Evolutionary conservation across 2,888 invertebrate species (phyloP).

Genomic region (Tenthredo amoena): DNA sequence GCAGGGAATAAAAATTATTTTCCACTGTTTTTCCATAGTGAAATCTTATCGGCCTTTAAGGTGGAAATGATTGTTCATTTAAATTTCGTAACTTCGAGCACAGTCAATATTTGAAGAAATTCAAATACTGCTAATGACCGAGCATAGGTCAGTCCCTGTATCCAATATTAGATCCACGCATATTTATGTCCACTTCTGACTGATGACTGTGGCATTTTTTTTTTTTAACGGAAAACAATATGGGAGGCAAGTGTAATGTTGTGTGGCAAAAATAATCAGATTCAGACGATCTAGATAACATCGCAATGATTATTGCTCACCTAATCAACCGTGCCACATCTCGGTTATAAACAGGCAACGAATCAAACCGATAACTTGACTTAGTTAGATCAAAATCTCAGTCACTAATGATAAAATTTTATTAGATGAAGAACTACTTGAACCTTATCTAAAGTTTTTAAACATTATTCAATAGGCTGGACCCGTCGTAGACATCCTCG

Average conservation of each 20-base stretch:
- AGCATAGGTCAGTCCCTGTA: conserved; percentile 12
- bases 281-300: background rate
- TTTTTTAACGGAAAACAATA: background rate
- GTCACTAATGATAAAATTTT: background rate
- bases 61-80: background rate
- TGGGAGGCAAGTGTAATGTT: background rate
- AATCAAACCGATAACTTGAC: background rate
- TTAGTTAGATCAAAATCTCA: background rate
- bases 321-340: background rate
- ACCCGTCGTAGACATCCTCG: conserved; percentile 94
- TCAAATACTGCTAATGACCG: conserved; percentile 14
- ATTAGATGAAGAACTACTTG: background rate
- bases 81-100: background rate
- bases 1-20: background rate
- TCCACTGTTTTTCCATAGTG: background rate
- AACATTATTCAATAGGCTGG: conserved; percentile 81
- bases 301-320: background rate
- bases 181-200: background rate
- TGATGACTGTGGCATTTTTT: background rate
- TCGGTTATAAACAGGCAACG: background rate
- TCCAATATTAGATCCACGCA: background rate
- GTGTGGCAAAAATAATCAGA: background rate
- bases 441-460: background rate
- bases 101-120: background rate
- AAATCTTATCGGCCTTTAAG: background rate